A percentile compares a stretch with the other conserved stretches of the same genome.
These are phyloP conservation scores for Gortyna flavago DNA, from an alignment of 2,888 invertebrate genomes.

Conservation along the genomic window DNA sequence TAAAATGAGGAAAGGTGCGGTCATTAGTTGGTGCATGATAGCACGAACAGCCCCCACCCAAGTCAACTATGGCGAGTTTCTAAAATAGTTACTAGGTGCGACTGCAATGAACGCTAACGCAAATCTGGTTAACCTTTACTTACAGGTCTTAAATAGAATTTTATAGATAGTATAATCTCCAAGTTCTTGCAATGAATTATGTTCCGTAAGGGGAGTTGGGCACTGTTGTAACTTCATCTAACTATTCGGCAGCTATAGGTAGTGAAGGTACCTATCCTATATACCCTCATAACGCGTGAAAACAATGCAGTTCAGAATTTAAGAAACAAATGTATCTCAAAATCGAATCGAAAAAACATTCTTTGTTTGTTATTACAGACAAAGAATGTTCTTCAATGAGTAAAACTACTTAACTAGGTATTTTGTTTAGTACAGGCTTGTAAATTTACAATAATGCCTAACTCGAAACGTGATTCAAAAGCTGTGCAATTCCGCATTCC, in stretches of 20 bases:
- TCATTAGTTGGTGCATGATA: constrained; percentile 35
- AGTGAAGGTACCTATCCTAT: not conserved
- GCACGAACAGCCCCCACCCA: constrained; percentile 43
- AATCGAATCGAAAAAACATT: not conserved
- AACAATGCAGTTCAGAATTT: not conserved
- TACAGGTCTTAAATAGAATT: constrained; percentile 13
- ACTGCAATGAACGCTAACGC: constrained; percentile 23
- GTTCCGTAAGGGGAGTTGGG: not conserved
- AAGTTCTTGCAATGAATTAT: constrained; percentile 17
- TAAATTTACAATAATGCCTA: constrained; percentile 41
- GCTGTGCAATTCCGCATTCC: constrained; percentile 68
- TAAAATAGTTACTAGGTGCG: constrained; percentile 16
- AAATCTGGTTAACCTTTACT: constrained; percentile 42
- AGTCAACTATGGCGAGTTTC: constrained; percentile 30
- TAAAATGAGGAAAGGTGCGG: constrained; percentile 20
- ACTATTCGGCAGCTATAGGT: not conserved
- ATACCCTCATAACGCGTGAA: not conserved
- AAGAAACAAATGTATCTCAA: not conserved
- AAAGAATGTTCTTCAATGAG: too few relatives aligned
- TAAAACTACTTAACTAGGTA: too few relatives aligned
- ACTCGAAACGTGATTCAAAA: constrained; percentile 50
- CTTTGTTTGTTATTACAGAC: not conserved
- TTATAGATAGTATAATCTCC: not conserved
- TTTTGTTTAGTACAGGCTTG: not conserved
- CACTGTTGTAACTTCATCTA: not conserved